Conservation (phyloP, 2,113 vertebrate genomes). For the Lichenostomus cassidix region DNA sequence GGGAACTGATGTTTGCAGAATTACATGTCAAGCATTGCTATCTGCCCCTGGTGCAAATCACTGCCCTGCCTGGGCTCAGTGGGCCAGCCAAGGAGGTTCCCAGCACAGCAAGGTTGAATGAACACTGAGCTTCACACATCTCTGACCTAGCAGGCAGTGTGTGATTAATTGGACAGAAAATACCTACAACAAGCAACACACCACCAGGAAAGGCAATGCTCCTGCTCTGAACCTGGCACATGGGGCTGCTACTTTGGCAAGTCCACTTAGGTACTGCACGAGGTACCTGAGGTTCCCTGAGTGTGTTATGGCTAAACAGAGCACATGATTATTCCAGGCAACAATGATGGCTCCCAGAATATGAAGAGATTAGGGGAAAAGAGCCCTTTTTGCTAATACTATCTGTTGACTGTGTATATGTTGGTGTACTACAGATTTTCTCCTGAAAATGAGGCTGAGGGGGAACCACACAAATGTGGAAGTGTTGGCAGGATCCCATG, state of each 20-base stretch:
- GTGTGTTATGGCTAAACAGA: background rate
- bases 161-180: background rate
- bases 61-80: fast-evolving
- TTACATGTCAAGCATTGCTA: background rate
- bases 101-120: background rate
- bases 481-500: background rate
- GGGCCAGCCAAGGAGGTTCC: background rate
- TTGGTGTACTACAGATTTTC: background rate
- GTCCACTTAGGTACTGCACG: background rate
- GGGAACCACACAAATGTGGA: background rate
- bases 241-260: background rate
- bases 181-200: background rate
- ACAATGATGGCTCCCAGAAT: background rate
- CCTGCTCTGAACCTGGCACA: background rate
- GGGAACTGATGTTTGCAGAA: background rate
- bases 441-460: background rate
- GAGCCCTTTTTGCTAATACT: background rate
- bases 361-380: background rate
- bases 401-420: background rate
- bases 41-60: background rate
- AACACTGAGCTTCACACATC: background rate
- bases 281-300: background rate
- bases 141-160: background rate
- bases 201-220: background rate
- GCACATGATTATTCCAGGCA: background rate